Evolutionary conservation across 2,888 invertebrate species (phyloP).

Genomic region (Sycophila texana): DNA sequence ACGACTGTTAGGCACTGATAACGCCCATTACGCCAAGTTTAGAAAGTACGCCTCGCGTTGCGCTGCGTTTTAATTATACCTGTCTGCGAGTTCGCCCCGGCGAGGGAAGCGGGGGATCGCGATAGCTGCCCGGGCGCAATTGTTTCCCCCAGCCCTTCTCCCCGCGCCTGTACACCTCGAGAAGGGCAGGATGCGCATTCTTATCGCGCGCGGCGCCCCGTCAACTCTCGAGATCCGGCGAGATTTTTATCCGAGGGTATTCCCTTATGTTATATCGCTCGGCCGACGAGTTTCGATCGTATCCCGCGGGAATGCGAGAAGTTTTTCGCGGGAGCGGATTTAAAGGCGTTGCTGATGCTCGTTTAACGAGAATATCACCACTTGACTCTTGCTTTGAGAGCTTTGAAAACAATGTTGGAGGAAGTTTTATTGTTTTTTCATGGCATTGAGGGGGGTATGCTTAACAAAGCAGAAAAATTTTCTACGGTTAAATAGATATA

Average conservation of each 20-base stretch:
- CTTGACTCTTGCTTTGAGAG: no score
- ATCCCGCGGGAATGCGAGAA: no score
- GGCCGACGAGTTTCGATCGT: no score
- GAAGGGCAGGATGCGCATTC: not conserved
- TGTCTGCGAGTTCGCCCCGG: slow-evolving; percentile 32
- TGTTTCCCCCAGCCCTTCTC: not conserved
- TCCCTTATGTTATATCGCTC: not conserved
- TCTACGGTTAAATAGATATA: no score
- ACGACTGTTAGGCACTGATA: slow-evolving; percentile 69
- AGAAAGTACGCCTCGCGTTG: slow-evolving; percentile 68
- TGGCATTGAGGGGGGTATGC: no score
- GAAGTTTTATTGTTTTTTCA: no score
- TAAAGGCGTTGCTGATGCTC: not conserved
- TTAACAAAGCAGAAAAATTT: no score
- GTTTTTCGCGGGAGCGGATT: no score
- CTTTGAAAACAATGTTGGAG: no score
- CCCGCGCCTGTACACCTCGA: not conserved
- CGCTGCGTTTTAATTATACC: slow-evolving; percentile 69
- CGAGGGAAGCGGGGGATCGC: slow-evolving; percentile 15
- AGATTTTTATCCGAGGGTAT: not conserved
- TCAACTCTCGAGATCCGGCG: slow-evolving; percentile 15
- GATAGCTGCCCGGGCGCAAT: slow-evolving; percentile 28
- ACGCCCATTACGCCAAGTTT: slow-evolving; percentile 70
- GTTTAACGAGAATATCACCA: not conserved
- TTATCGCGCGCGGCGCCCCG: slow-evolving; percentile 22